phyloP scores from a whole-genome alignment of 1,140 invertebrate genomes.

The Propsilocerus akamusi region DNA sequence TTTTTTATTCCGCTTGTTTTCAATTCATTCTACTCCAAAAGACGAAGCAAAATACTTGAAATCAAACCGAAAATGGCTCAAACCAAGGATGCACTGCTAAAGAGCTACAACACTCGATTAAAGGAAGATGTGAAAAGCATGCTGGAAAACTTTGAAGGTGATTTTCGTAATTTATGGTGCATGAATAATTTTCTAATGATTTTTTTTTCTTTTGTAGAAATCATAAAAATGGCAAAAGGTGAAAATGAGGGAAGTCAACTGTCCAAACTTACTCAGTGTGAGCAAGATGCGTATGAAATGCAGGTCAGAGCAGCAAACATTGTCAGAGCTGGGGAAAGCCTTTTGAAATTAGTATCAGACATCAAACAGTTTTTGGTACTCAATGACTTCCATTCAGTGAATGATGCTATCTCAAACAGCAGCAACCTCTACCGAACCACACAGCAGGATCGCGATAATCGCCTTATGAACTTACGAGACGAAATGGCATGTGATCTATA shows the following conservation, averaged over 20 bases:
- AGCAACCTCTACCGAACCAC: constrained; percentile 74
- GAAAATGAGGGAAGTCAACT: constrained; percentile 73
- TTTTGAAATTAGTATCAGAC: constrained; percentile 92
- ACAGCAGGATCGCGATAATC: constrained; percentile 84
- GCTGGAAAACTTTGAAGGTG: constrained; percentile 90
- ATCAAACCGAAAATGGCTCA: background rate
- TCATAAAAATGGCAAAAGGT: constrained; percentile 82
- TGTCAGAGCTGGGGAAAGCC: constrained; percentile 81
- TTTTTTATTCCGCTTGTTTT: too few species aligned
- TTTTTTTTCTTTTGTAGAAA: constrained; percentile 45
- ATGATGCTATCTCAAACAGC: constrained; percentile 85
- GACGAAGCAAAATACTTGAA: too few species aligned
- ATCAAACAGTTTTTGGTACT: constrained; percentile 93
- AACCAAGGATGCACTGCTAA: constrained; percentile 73
- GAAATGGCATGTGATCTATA: constrained; percentile 90
- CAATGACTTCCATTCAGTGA: constrained; percentile 93
- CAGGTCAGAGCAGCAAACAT: constrained; percentile 89
- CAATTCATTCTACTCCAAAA: too few species aligned
- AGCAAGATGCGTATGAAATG: constrained; percentile 94
- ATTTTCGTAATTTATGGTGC: constrained; percentile 8
- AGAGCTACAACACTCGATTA: constrained; percentile 78
- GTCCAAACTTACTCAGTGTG: constrained; percentile 72
- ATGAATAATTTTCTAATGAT: background rate
- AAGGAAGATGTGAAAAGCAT: constrained; percentile 95
- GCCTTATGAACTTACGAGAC: constrained; percentile 76